Evolutionary conservation across 2,888 invertebrate species (phyloP).

Genomic region (Sturmia bella): DNA sequence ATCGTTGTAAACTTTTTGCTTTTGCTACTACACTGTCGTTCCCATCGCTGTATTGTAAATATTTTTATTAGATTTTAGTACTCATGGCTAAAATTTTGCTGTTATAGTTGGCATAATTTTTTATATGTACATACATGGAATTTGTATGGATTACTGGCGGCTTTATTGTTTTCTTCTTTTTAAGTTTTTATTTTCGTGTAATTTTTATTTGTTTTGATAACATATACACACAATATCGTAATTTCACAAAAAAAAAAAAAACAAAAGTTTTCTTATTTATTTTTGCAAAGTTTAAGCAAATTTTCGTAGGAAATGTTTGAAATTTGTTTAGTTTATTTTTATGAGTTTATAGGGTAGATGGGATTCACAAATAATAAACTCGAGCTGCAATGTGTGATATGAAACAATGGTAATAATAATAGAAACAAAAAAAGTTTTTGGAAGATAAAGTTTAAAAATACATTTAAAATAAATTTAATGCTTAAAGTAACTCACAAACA

Average conservation of each 20-base stretch:
- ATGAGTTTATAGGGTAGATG: constrained; percentile 14
- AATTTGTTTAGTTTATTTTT: constrained; percentile 40
- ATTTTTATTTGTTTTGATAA: constrained; percentile 58
- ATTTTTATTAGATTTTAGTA: constrained; percentile 45
- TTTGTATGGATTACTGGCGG: constrained; percentile 31
- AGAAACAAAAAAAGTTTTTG: constrained; percentile 5
- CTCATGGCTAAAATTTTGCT: constrained; percentile 24
- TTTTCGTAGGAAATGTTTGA: constrained; percentile 28
- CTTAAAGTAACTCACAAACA: no score
- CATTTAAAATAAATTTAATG: not conserved
- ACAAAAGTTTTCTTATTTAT: constrained; percentile 52
- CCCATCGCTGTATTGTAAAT: not conserved
- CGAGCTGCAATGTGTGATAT: constrained; percentile 10
- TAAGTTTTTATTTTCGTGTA: constrained; percentile 11
- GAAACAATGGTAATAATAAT: constrained; percentile 24
- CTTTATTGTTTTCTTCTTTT: constrained; percentile 1
- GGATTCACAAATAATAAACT: constrained; percentile 45
- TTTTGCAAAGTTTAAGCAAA: constrained; percentile 29
- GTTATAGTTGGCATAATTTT: constrained; percentile 42
- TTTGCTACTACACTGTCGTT: no score
- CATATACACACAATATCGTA: no score
- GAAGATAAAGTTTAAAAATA: constrained; percentile 28
- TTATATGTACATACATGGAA: no score
- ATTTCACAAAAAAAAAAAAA: constrained; percentile 10
- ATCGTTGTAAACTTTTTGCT: no score